These are phyloP conservation scores for Bedellia somnulentella DNA, from an alignment of 2,888 invertebrate genomes.

Conservation along the genomic window DNA sequence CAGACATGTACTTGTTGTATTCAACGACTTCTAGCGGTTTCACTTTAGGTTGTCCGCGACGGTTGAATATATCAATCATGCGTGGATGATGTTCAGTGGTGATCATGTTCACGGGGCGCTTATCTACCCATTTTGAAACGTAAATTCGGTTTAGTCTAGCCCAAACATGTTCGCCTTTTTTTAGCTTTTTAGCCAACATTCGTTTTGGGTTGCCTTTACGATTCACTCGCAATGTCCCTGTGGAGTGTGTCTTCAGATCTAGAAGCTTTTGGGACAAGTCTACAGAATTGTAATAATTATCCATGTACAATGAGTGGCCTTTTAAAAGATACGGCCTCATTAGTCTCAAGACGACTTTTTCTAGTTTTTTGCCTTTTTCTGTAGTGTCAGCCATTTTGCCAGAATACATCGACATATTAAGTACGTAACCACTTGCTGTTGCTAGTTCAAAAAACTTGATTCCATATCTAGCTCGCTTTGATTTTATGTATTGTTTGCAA, in stretches of 20 bases:
- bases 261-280: background rate
- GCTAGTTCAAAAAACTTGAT: background rate
- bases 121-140: background rate
- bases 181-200: background rate
- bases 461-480: background rate
- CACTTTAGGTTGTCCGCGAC: background rate
- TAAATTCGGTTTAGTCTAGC: background rate
- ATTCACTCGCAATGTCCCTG: background rate
- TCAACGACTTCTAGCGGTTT: background rate
- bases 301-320: too few species aligned
- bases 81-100: background rate
- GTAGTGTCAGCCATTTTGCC: background rate
- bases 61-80: background rate
- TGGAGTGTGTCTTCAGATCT: background rate
- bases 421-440: conserved; percentile 1
- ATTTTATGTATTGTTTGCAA: background rate
- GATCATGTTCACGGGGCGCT: background rate
- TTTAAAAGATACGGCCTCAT: background rate
- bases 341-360: background rate
- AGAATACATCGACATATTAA: background rate
- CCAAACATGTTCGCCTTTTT: background rate
- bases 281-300: background rate
- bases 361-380: background rate
- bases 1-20: background rate
- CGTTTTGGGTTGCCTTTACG: conserved; percentile 1